Evolutionary conservation across 2,113 vertebrate genomes (phyloP), one percentile per base, ranked within the genome.

Genomic region (Hippocampus mohnikei): DNA sequence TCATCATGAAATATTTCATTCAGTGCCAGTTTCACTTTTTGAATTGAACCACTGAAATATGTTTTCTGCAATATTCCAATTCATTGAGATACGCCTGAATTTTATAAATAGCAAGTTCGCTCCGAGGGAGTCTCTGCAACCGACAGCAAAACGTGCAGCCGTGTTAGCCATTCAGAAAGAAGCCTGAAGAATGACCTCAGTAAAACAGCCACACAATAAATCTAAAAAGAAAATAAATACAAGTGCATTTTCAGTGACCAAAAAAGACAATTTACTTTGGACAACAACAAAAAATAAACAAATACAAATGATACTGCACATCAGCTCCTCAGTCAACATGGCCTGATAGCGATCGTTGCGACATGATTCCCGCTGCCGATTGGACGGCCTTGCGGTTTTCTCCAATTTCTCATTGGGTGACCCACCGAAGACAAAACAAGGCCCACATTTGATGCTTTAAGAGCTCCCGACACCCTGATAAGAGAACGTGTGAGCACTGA

Each of bases 401-500:
- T 27, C 69, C 40, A 40, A 72, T 67, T 59, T 64, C 29, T 80
- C 74, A 69, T 64, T 46, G 46, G 44, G 55, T 71, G 79, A 85
- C 69, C 71, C 23, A 15, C 64, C 20, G 18, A 76, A 79, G 80
- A 75, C 25, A 67, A 75, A 72, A 79, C 15, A 0, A 76, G 61
- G n/a, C 69, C 69, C 74, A 76, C 77, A 72, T 67, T 81, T 61
- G 73, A 74, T 58, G 75, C 58, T 60, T 61, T 33, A 76, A 23
- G 60, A 67, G 42, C 67, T 52, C 33, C 5, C 52, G 67, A 20
- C 18, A 3, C 55, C 63, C 67, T 66, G 60, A 53, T 27, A 37
- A 71, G 66, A 61, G 18, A 78, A 86, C 84, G 78, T 85, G 81
- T 71, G 61, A 2, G n/a, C 74, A 66, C 62, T 80, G 77, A 87